Conservation (phyloP, 2,797 vertebrate species). For the Gambelia wislizenii region DNA sequence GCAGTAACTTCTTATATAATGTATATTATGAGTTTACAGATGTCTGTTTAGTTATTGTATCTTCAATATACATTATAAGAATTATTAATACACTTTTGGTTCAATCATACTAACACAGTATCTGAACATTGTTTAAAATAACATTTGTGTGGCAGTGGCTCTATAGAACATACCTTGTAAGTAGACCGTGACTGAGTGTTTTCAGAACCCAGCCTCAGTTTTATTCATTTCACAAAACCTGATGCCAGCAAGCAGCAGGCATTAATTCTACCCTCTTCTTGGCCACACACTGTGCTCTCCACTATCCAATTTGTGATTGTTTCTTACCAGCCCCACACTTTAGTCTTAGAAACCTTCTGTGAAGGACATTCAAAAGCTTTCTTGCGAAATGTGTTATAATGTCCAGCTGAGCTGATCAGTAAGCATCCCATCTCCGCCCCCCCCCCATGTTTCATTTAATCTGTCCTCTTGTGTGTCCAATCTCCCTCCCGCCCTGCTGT, state of each 20-base stretch:
- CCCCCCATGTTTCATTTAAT: neutral
- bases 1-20: too few species aligned
- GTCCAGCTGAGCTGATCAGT: neutral
- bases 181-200: too few species aligned
- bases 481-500: neutral
- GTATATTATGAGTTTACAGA: too few species aligned
- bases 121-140: too few species aligned
- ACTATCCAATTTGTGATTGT: neutral
- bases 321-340: neutral
- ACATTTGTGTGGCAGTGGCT: too few species aligned
- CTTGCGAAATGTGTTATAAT: neutral
- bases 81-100: too few species aligned
- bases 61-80: too few species aligned
- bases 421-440: too few species aligned
- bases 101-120: too few species aligned
- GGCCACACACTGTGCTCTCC: neutral
- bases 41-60: too few species aligned
- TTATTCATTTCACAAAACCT: neutral
- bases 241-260: neutral
- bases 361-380: neutral
- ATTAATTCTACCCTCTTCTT: neutral
- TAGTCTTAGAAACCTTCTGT: neutral
- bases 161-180: too few species aligned
- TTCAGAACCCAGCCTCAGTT: too few species aligned
- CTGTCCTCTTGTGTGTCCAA: neutral